Evolutionary conservation across 2,888 invertebrate genomes (phyloP).

Genomic region (Ennomos erosarius): DNA sequence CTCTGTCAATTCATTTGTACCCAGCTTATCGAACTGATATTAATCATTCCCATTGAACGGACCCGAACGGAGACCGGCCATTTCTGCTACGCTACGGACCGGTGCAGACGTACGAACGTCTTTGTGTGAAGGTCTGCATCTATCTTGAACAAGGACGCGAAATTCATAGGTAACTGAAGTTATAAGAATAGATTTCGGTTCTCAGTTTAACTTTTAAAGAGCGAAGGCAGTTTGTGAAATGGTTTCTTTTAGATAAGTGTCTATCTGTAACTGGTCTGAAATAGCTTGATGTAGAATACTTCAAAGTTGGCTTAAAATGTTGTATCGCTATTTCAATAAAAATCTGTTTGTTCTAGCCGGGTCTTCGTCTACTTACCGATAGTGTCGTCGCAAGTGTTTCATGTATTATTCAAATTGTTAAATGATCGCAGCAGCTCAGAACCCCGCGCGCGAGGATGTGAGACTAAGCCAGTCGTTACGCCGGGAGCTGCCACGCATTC

Average conservation of each 20-base stretch:
- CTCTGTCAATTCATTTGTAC: slow-evolving; percentile 64
- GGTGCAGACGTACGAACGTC: slow-evolving; percentile 15
- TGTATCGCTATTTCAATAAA: background rate
- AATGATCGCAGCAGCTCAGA: slow-evolving; percentile 53
- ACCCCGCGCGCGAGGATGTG: slow-evolving; percentile 27
- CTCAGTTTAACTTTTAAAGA: background rate
- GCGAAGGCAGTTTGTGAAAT: too few relatives aligned
- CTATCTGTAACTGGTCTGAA: too few relatives aligned
- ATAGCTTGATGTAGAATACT: too few relatives aligned
- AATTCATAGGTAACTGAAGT: slow-evolving; percentile 1
- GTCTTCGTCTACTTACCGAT: slow-evolving; percentile 30
- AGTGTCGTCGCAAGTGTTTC: slow-evolving; percentile 55
- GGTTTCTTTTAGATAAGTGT: too few relatives aligned
- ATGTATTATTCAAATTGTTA: slow-evolving; percentile 77
- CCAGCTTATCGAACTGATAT: slow-evolving; percentile 57
- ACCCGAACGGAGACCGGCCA: slow-evolving; percentile 18
- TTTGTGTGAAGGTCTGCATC: slow-evolving; percentile 17
- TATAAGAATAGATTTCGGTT: background rate
- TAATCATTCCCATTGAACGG: slow-evolving; percentile 50
- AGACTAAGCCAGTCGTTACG: slow-evolving; percentile 57
- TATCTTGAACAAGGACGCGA: slow-evolving; percentile 8
- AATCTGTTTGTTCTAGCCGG: slow-evolving; percentile 17
- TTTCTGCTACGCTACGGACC: slow-evolving; percentile 14
- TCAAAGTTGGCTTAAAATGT: too few relatives aligned
- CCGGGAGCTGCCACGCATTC: slow-evolving; percentile 57